Conservation (phyloP, 1,140 invertebrate genomes). For the Potamilus streckersoni region DNA sequence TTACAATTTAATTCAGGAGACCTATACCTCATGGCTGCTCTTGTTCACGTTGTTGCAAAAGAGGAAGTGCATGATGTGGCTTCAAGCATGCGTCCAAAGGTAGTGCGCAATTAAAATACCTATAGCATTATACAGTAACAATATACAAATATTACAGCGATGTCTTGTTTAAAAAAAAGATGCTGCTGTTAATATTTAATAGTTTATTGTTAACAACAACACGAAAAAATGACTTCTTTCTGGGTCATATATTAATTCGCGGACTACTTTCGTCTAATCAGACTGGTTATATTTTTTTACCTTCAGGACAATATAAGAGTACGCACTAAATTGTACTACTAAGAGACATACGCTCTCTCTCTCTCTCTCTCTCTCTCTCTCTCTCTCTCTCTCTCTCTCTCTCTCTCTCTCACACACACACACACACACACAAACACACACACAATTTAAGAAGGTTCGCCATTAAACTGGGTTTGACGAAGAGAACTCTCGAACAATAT, state of each 20-base stretch:
- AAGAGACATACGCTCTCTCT: too few species aligned
- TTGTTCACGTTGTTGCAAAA: constrained; percentile 53
- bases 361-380: too few species aligned
- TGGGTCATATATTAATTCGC: not conserved
- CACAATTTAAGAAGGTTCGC: too few species aligned
- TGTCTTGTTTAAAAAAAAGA: not conserved
- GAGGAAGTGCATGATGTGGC: constrained; percentile 30
- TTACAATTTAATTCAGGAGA: too few species aligned
- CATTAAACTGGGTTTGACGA: too few species aligned
- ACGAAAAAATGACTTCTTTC: constrained; percentile 1
- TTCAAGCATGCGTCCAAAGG: constrained; percentile 1
- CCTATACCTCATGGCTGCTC: constrained; percentile 46
- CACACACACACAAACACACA: too few species aligned
- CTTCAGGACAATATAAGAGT: too few species aligned
- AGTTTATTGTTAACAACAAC: not conserved
- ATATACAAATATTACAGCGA: not conserved
- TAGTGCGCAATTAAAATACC: not conserved
- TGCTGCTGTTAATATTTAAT: constrained; percentile 8
- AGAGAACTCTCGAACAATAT: too few species aligned
- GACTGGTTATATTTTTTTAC: too few species aligned
- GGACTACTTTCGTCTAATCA: not conserved
- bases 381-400: too few species aligned
- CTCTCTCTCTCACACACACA: too few species aligned
- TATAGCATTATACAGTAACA: not conserved
- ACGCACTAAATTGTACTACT: too few species aligned